phyloP scores from a whole-genome alignment of 2,113 vertebrate species.

The Apaloderma vittatum region DNA sequence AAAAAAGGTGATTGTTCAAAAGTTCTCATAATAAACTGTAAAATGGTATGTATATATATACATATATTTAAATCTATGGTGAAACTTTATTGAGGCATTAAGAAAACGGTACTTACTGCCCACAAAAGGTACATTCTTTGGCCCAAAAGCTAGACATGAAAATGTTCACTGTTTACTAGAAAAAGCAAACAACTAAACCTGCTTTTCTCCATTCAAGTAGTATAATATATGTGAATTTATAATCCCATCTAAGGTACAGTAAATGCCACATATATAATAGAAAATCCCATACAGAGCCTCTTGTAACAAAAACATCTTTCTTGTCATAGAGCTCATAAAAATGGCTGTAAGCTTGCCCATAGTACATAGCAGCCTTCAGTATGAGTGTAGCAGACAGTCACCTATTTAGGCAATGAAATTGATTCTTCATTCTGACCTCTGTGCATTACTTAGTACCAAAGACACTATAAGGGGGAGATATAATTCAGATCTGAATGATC shows the following conservation, averaged over 20 bases:
- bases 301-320: slow-evolving; percentile 31
- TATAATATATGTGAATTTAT: background rate
- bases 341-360: background rate
- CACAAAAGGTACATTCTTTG: background rate
- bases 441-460: slow-evolving; percentile 4
- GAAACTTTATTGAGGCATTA: background rate
- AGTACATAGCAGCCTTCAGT: background rate
- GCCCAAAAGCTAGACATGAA: background rate
- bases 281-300: background rate
- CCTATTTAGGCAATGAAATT: slow-evolving; percentile 8
- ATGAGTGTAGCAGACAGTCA: slow-evolving; percentile 5
- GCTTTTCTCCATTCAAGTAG: background rate
- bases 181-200: background rate
- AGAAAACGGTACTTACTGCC: background rate
- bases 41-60: background rate
- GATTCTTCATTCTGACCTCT: slow-evolving; percentile 25
- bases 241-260: background rate
- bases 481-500: background rate
- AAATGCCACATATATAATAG: background rate
- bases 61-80: background rate
- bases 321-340: slow-evolving; percentile 6
- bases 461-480: background rate
- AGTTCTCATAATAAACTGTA: background rate
- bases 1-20: background rate
- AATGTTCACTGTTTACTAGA: slow-evolving; percentile 23